A percentile compares a stretch with the other conserved stretches of the same genome.
Conservation (phyloP, 2,113 vertebrate species). For the Sorex fumeus region DNA sequence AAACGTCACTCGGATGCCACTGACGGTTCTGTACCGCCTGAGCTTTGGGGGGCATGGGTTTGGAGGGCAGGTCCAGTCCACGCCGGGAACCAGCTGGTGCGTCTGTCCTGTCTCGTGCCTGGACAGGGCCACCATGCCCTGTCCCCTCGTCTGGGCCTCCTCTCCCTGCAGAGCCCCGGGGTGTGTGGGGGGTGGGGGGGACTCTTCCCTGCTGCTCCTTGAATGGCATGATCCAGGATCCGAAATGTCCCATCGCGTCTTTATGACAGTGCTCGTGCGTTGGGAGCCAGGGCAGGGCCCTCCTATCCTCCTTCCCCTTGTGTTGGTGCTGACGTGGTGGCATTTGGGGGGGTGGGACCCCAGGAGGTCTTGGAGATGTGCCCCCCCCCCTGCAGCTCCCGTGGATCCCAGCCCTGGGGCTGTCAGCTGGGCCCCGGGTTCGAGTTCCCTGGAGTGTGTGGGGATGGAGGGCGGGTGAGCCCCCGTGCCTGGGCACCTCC, state of each 20-base stretch:
- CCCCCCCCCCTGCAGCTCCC: no score
- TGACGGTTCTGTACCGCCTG: no score
- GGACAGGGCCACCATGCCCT: background rate
- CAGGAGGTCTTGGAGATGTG: no score
- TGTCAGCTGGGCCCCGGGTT: no score
- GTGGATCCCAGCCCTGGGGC: no score
- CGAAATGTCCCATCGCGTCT: background rate
- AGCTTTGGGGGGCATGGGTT: no score
- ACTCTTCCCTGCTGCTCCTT: background rate
- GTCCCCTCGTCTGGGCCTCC: background rate
- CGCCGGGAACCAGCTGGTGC: no score
- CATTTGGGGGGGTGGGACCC: background rate
- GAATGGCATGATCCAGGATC: background rate
- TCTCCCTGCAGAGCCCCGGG: accelerated
- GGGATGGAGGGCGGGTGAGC: background rate
- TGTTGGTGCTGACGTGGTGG: background rate
- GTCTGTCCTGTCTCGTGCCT: background rate
- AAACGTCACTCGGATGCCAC: background rate
- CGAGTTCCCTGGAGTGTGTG: background rate
- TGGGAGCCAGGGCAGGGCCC: background rate
- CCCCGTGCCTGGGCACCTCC: accelerated
- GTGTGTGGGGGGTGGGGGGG: no score
- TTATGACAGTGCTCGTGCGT: background rate
- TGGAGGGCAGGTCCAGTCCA: background rate
- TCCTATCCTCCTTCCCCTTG: background rate